These are phyloP conservation scores for Eudemis profundana DNA, from an alignment of 2,888 invertebrate genomes.

Conservation along the genomic window DNA sequence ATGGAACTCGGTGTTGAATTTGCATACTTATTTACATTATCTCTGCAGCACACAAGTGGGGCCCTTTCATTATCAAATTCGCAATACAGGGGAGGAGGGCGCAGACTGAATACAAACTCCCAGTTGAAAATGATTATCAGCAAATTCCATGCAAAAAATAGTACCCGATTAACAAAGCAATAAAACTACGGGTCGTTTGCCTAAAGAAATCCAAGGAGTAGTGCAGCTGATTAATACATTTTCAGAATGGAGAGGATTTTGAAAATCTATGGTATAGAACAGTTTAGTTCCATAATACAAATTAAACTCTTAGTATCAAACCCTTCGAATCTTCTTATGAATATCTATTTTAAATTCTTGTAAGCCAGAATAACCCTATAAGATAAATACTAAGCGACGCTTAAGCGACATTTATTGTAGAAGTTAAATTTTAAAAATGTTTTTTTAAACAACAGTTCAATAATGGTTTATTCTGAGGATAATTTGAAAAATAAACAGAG, in stretches of 20 bases:
- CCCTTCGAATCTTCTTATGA: no score
- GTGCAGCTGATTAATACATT: background rate
- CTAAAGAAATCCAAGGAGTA: conserved; percentile 45
- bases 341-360: no score
- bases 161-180: conserved; percentile 69
- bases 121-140: conserved; percentile 78
- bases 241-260: background rate
- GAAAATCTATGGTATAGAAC: background rate
- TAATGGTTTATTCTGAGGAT: no score
- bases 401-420: no score
- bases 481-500: no score
- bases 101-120: conserved; percentile 78
- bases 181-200: conserved; percentile 58
- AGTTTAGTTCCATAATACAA: background rate
- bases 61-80: conserved; percentile 84
- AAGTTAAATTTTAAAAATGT: no score
- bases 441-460: no score
- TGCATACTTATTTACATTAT: conserved; percentile 86
- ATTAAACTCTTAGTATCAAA: no score
- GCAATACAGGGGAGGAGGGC: conserved; percentile 69
- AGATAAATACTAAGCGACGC: no score
- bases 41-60: conserved; percentile 83
- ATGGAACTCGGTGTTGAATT: conserved; percentile 81
- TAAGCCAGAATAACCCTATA: no score
- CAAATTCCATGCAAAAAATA: conserved; percentile 73